Evolutionary conservation across 2,113 vertebrate species (phyloP).

Genomic region (Tor tambroides): DNA sequence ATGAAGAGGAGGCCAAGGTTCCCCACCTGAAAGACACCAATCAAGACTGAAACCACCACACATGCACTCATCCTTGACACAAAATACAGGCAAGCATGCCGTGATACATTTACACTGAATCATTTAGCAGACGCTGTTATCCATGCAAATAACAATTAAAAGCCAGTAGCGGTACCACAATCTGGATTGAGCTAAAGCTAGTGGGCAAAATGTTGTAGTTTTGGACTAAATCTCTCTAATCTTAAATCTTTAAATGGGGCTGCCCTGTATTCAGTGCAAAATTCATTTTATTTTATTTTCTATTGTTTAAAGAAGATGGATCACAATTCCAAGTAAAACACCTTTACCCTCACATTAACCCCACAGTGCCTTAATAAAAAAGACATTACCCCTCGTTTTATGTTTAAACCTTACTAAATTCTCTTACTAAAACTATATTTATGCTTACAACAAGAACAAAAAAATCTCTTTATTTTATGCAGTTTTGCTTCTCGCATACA

Average conservation of each 20-base stretch:
- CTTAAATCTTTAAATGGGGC: neutral
- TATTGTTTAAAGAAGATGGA: neutral
- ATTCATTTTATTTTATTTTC: neutral
- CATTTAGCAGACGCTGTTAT: neutral
- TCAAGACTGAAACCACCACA: neutral
- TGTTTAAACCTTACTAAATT: neutral
- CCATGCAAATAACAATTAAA: neutral
- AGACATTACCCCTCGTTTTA: neutral
- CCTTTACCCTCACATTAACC: neutral
- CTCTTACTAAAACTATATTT: neutral
- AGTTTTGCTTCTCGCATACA: neutral
- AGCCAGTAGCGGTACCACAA: neutral
- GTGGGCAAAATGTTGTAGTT: neutral
- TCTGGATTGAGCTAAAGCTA: neutral
- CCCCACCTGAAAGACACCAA: slow-evolving; percentile 84
- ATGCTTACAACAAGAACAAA: neutral
- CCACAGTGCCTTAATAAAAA: neutral
- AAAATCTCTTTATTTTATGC: neutral
- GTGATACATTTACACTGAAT: neutral
- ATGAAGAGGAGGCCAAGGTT: slow-evolving; percentile 98
- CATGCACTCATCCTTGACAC: neutral
- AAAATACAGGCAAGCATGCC: neutral
- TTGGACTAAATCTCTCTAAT: neutral
- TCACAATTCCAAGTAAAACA: neutral
- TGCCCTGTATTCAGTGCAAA: neutral